Conservation (phyloP, 1,140 invertebrate species). For the Brachystomella parvula region DNA sequence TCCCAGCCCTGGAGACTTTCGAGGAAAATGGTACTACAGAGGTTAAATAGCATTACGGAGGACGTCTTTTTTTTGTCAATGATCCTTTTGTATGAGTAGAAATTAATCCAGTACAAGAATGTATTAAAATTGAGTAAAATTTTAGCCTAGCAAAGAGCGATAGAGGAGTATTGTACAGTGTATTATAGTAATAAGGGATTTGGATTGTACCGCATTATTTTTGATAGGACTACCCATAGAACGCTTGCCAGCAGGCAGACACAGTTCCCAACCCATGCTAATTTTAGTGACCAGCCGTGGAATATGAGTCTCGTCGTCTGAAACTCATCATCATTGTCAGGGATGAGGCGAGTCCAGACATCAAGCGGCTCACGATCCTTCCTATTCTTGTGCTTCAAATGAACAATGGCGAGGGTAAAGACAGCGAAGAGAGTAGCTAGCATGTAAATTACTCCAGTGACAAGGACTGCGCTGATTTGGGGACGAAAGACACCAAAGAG, state of each 20-base stretch:
- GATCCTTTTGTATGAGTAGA: no score
- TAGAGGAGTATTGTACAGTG: no score
- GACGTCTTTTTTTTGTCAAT: no score
- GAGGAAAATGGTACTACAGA: no score
- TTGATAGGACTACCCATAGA: constrained; percentile 76
- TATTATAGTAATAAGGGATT: constrained; percentile 42
- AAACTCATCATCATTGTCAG: constrained; percentile 28
- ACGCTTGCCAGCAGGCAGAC: constrained; percentile 66
- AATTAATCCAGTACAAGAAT: no score
- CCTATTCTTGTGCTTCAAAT: constrained; percentile 71
- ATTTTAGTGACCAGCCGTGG: constrained; percentile 40
- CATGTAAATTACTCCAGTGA: constrained; percentile 85
- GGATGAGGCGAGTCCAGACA: constrained; percentile 36
- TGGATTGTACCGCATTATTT: constrained; percentile 81
- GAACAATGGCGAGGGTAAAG: constrained; percentile 80
- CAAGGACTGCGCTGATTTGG: constrained; percentile 75
- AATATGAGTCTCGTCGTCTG: constrained; percentile 40
- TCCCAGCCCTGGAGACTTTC: no score
- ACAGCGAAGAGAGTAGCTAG: constrained; percentile 77
- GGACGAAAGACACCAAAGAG: constrained; percentile 74
- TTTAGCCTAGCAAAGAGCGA: no score
- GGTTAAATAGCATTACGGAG: no score
- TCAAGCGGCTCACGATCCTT: constrained; percentile 43
- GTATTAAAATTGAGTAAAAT: no score
- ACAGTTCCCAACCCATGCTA: constrained; percentile 44